These are phyloP conservation scores for Corythucha ciliata DNA, from an alignment of 2,888 invertebrate species.

Conservation along the genomic window DNA sequence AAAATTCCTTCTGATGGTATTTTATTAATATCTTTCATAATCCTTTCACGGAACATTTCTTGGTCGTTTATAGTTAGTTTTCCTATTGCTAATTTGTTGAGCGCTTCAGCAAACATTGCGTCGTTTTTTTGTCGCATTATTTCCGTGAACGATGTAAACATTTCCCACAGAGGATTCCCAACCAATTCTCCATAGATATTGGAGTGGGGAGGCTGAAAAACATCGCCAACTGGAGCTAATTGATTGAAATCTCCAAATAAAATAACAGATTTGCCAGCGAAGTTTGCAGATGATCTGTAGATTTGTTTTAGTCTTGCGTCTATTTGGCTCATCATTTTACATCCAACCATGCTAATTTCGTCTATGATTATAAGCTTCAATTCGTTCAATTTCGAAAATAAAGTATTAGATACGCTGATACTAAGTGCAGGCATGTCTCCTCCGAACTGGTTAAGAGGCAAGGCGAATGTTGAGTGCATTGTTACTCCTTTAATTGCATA, in stretches of 20 bases:
- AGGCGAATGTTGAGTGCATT: conserved; percentile 26
- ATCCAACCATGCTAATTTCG: conserved; percentile 30
- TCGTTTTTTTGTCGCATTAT: conserved; percentile 33
- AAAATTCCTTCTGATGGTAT: neutral
- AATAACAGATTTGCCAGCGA: conserved; percentile 27
- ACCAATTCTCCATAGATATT: conserved; percentile 6
- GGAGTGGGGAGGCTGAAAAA: neutral
- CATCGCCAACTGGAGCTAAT: conserved; percentile 32
- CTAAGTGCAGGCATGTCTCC: conserved; percentile 11
- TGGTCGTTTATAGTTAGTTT: neutral
- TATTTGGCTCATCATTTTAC: conserved; percentile 12
- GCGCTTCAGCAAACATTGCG: conserved; percentile 23
- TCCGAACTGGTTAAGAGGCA: conserved; percentile 25
- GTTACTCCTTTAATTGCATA: conserved; percentile 28
- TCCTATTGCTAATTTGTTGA: conserved; percentile 15
- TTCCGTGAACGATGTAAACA: conserved; percentile 28
- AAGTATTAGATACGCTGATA: conserved; percentile 12
- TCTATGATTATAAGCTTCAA: conserved; percentile 30
- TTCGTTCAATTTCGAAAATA: conserved; percentile 22
- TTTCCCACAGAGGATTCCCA: conserved; percentile 24
- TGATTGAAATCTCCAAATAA: conserved; percentile 33
- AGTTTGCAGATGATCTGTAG: conserved; percentile 6
- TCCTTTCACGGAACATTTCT: neutral
- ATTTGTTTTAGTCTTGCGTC: conserved; percentile 21
- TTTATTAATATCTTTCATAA: neutral